Evolutionary conservation across 2,888 invertebrate species (phyloP).

Genomic region (Euplexia lucipara): DNA sequence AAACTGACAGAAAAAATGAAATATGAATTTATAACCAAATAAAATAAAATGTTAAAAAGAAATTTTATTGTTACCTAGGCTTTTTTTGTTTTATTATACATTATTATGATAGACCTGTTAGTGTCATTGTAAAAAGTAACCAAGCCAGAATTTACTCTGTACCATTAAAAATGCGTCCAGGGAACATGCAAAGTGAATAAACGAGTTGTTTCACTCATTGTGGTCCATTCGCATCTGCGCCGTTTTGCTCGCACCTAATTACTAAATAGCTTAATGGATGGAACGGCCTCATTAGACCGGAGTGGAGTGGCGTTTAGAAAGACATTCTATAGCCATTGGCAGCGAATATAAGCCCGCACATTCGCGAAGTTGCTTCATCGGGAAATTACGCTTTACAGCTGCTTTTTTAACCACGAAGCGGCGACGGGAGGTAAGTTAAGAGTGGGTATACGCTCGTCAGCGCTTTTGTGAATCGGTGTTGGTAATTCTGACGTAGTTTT

Average conservation of each 20-base stretch:
- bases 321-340: slow-evolving; percentile 68
- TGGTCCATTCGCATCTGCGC: slow-evolving; percentile 75
- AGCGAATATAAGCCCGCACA: slow-evolving; percentile 56
- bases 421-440: slow-evolving; percentile 6
- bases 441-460: slow-evolving; percentile 4
- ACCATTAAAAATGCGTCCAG: slow-evolving; percentile 65
- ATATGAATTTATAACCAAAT: slow-evolving; percentile 11
- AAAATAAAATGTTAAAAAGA: too few relatives aligned
- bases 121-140: neutral
- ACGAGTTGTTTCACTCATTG: slow-evolving; percentile 71
- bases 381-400: slow-evolving; percentile 46
- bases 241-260: slow-evolving; percentile 81
- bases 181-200: slow-evolving; percentile 70
- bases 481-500: slow-evolving; percentile 31
- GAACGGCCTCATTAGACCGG: slow-evolving; percentile 81
- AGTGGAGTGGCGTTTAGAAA: slow-evolving; percentile 77
- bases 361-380: slow-evolving; percentile 59
- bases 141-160: slow-evolving; percentile 11
- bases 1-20: slow-evolving; percentile 15
- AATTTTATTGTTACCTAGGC: too few relatives aligned
- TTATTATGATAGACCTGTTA: too few relatives aligned
- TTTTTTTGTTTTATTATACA: too few relatives aligned
- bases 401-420: slow-evolving; percentile 41
- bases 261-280: slow-evolving; percentile 86
- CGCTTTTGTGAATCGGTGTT: slow-evolving; percentile 39